Base-by-base conservation (phyloP, 2,113 vertebrate species). In the Hemiscyllium ocellatum region DNA sequence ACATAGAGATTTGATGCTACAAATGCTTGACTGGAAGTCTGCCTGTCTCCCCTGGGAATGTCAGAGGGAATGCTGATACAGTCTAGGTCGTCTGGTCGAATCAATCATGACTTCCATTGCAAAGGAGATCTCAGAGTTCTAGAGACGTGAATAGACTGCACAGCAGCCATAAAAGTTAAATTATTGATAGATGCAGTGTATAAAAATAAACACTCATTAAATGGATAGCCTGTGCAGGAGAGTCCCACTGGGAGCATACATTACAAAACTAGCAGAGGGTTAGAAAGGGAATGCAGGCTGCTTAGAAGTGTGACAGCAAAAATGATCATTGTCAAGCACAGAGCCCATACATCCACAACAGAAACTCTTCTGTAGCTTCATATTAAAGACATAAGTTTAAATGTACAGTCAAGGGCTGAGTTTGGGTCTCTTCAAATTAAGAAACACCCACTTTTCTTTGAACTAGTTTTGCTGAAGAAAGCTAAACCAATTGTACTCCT, bases 141-240 rank as follows among this genome's bases (percentile, higher is more conserved):
- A 29, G 52, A 90, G 89, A 93, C 6, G 89, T 66, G 89, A 22
- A 66, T 10, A n/a, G 26, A 91, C 87, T 91, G 56, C 56, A 4
- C 6, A 65, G 87, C 29, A 65, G 52, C 87, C 87, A 20, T 19
- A 91, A 65, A 19, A 66, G 89, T 66, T 66, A 12, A 37, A 66
- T 93, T 93, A 93, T 93, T 93, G 89, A 66, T 93, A 93, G 89
- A 66, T 93, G 19, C 89, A 68, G 89, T 42, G 61, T n/a, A 66
- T n/a, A 66, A 93, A 93, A 93, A 66, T 93, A 93, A 93, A 37
- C 61, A 68, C 89, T 93, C 89, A 37, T 93, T 93, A 66, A 66
- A 93, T 24, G 56, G 56, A 61, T n/a, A 91, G 89, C 65, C 33
- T 37, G 33, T 65, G 89, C 33, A 68, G 61, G 89, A 66, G n/a